Base-by-base conservation (phyloP, 2,888 invertebrate species). In the Limnephilus rhombicus region DNA sequence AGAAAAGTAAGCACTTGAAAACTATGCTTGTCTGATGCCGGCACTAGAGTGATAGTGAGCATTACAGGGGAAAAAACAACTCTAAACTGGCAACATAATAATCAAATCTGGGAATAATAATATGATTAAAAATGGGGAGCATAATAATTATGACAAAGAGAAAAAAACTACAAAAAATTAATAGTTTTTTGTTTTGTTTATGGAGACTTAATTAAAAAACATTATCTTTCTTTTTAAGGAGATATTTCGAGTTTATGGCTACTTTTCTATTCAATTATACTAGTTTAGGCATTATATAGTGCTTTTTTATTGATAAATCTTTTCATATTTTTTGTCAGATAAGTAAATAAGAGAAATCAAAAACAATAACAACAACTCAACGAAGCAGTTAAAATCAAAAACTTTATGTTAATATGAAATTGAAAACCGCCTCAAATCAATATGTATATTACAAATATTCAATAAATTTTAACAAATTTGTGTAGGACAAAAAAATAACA, bases 31-130 rank as follows among this genome's bases (percentile, higher is more conserved):
- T 82, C 90, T 90, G 82, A 90, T 91, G 91, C 91, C 80, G 85
- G 68, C 88, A 91, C 87, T 88, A 88, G 87, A 81, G 88, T 88
- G 91, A 91, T 91, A 53, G 91, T 91, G 91, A 88, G 53, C 87
- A 87, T 91, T 88, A 88, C 82, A 91, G 82, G 89, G 53, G 53
- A 88, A 86, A 91, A 86, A 91, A 41, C 24, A 91, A 89, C 83
- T 68, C 68, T 68, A 68, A 68, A 24, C 49, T 34, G 89, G 91
- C 91, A 91, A 91, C 68, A 68, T 68, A 68, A 68, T 68, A 68
- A 89, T 53, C n/a, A 89, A 91, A 89, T 91, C 83, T 83, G 89
- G 82, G 89, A 91, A 82, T 53, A 80, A 24, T 49, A 81, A 68
- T 4, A 80, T 91, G 81, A 49, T 49, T 49, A 24, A 85, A 90